These are phyloP conservation scores for Lepidurus apus DNA, from an alignment of 1,140 invertebrate genomes.

Conservation along the genomic window DNA sequence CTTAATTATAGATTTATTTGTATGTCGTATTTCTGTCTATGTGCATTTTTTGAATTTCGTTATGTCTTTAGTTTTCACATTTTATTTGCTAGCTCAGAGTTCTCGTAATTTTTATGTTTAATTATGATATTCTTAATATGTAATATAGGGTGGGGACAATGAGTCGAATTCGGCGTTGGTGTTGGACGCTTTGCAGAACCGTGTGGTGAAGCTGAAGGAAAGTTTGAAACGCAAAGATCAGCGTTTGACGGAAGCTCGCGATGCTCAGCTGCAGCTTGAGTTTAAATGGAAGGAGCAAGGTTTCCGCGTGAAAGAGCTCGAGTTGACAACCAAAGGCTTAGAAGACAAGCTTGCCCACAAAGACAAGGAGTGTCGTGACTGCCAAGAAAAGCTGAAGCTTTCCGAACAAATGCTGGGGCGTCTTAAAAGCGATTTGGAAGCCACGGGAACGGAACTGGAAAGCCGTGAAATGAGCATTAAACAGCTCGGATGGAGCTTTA, in stretches of 20 bases:
- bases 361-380: not conserved
- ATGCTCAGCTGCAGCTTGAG: slow-evolving; percentile 30
- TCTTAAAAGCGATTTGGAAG: slow-evolving; percentile 25
- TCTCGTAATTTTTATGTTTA: no score
- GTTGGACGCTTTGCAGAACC: slow-evolving; percentile 31
- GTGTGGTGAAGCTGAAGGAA: slow-evolving; percentile 33
- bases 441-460: slow-evolving; percentile 30
- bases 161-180: not conserved
- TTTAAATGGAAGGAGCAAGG: slow-evolving; percentile 34
- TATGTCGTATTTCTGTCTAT: no score
- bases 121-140: not conserved
- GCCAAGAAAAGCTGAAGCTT: not conserved
- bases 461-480: slow-evolving; percentile 22
- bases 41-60: no score
- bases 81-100: no score
- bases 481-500: not conserved
- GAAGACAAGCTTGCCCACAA: slow-evolving; percentile 4
- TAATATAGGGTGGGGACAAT: not conserved
- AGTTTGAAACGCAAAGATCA: slow-evolving; percentile 32
- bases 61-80: no score
- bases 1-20: no score
- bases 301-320: slow-evolving; percentile 23
- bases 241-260: slow-evolving; percentile 24
- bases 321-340: slow-evolving; percentile 26
- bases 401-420: not conserved